Evolutionary conservation across 2,797 vertebrate genomes (phyloP).

Genomic region (Myotis pilosus): DNA sequence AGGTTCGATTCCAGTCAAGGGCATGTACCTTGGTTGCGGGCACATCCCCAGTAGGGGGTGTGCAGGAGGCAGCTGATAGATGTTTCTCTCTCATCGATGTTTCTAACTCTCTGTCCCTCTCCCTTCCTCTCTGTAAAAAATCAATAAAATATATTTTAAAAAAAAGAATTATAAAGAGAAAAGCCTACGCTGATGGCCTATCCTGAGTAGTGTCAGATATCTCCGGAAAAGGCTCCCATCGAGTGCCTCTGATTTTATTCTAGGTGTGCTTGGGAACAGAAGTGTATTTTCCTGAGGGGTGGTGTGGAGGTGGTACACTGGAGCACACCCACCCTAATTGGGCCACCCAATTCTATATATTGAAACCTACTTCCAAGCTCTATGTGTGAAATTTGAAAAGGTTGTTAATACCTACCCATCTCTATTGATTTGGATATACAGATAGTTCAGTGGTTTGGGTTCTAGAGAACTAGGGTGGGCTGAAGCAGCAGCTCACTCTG

Average conservation of each 20-base stretch:
- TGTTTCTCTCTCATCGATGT: too few relatives aligned
- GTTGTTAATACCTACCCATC: not conserved
- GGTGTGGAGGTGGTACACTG: rapidly evolving
- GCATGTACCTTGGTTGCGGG: too few relatives aligned
- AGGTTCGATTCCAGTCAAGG: too few relatives aligned
- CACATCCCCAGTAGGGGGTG: too few relatives aligned
- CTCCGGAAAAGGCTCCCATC: not conserved
- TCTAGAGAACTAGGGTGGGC: not conserved
- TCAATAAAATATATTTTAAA: too few relatives aligned
- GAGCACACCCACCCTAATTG: not conserved
- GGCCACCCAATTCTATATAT: not conserved
- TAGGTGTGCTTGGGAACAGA: not conserved
- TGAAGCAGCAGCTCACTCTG: not conserved
- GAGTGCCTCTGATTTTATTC: not conserved
- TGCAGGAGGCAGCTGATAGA: too few relatives aligned
- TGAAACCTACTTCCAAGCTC: not conserved
- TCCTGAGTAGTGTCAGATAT: not conserved
- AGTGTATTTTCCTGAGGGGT: not conserved
- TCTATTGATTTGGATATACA: not conserved
- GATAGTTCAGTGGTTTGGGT: not conserved
- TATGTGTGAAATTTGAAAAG: not conserved
- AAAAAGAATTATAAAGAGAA: not conserved
- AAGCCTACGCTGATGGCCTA: not conserved
- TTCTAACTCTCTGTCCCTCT: too few relatives aligned
- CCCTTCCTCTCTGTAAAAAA: too few relatives aligned